Evolutionary conservation across 2,888 invertebrate species (phyloP).

Genomic region (Chrysina gloriosa): DNA sequence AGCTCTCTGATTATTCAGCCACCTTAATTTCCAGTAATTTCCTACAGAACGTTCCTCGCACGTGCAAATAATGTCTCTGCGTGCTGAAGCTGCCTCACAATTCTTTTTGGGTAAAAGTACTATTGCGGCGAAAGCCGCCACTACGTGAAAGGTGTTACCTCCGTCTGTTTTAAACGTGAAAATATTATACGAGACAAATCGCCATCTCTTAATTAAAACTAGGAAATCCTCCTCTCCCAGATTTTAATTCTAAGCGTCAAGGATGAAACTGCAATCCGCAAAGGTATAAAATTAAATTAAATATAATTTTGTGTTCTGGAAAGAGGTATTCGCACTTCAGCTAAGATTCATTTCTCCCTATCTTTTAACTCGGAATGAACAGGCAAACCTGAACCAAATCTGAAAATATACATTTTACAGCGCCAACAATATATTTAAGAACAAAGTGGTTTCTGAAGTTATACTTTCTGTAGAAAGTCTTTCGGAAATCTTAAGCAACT

Average conservation of each 20-base stretch:
- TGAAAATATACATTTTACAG: too few species aligned
- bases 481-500: too few species aligned
- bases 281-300: not conserved
- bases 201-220: constrained; percentile 18
- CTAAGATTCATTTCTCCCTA: too few species aligned
- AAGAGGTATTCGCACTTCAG: too few species aligned
- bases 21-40: constrained; percentile 30
- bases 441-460: too few species aligned
- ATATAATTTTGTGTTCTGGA: not conserved
- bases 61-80: constrained; percentile 23
- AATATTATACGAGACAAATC: constrained; percentile 12
- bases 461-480: too few species aligned
- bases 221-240: not conserved
- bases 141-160: not conserved
- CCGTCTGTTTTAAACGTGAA: not conserved
- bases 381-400: too few species aligned
- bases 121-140: not conserved
- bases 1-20: constrained; percentile 1
- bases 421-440: too few species aligned
- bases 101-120: not conserved
- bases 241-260: not conserved
- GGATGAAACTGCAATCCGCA: not conserved
- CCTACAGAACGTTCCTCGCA: constrained; percentile 21
- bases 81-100: not conserved
- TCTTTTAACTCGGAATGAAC: too few species aligned